Conservation (phyloP, 2,888 invertebrate species). For the Schrankia costaestrigalis region DNA sequence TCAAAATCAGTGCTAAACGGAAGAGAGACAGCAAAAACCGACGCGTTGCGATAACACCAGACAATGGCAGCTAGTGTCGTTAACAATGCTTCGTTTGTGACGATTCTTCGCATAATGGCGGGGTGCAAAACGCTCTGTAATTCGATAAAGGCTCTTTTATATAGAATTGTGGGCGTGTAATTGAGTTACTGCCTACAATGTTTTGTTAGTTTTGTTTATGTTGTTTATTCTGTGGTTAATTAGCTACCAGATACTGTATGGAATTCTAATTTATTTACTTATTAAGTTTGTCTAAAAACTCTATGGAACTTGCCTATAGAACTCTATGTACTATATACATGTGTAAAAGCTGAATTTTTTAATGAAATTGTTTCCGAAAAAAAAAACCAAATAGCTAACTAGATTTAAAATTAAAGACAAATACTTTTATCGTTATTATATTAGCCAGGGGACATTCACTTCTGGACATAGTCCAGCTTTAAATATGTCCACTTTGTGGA, state of each 20-base stretch:
- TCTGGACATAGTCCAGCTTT: no score
- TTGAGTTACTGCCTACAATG: conserved; percentile 62
- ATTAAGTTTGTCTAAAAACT: no score
- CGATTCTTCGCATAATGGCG: conserved; percentile 76
- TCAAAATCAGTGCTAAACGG: conserved; percentile 52
- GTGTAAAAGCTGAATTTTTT: no score
- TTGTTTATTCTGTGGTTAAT: conserved; percentile 42
- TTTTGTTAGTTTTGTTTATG: conserved; percentile 51
- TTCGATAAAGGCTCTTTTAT: conserved; percentile 75
- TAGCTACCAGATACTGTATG: conserved; percentile 12
- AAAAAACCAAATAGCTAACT: no score
- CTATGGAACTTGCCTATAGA: no score
- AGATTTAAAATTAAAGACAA: no score
- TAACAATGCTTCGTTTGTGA: conserved; percentile 79
- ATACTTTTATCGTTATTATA: no score
- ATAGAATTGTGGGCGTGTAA: conserved; percentile 71
- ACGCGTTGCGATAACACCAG: conserved; percentile 71
- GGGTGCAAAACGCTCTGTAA: conserved; percentile 70
- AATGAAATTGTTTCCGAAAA: no score
- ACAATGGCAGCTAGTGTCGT: conserved; percentile 75
- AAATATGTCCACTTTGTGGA: no score
- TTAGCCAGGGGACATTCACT: no score
- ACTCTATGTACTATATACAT: no score
- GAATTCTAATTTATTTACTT: no score
- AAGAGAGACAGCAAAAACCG: conserved; percentile 75